phyloP scores from a whole-genome alignment of 2,888 invertebrate genomes.

The Cryptocephalus moraei region DNA sequence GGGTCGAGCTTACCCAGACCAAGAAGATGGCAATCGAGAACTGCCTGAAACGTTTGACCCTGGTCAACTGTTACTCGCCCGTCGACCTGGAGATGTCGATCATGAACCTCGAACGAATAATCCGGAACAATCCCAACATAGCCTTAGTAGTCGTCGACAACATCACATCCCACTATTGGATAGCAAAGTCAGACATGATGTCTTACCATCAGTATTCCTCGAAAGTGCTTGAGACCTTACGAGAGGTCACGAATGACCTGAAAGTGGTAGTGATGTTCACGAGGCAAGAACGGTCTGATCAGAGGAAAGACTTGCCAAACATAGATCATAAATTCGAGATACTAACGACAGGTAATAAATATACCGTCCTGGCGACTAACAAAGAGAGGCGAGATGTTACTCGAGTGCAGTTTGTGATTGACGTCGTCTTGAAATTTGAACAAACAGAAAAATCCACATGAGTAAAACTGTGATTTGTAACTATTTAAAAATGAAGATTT shows the following conservation, averaged over 20 bases:
- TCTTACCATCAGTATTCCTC: conserved; percentile 18
- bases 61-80: conserved; percentile 21
- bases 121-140: conserved; percentile 18
- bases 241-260: conserved; percentile 17
- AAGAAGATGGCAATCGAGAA: conserved; percentile 19
- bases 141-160: conserved; percentile 23
- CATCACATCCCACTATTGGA: conserved; percentile 25
- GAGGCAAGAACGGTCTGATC: conserved; percentile 10
- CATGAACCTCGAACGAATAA: conserved; percentile 21
- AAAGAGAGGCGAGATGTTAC: too few relatives aligned
- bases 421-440: too few relatives aligned
- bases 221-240: conserved; percentile 16
- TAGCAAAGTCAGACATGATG: conserved; percentile 11
- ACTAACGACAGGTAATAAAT: not conserved
- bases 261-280: conserved; percentile 22
- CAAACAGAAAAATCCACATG: too few relatives aligned
- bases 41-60: conserved; percentile 19
- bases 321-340: conserved; percentile 18
- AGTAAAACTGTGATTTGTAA: not conserved
- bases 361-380: not conserved
- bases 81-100: conserved; percentile 23
- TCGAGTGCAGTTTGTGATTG: too few relatives aligned
- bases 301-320: conserved; percentile 11
- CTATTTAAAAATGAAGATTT: not conserved
- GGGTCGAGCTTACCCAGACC: conserved; percentile 10